Evolutionary conservation across 1,140 invertebrate genomes (phyloP).

Genomic region (Archivesica marissinica): DNA sequence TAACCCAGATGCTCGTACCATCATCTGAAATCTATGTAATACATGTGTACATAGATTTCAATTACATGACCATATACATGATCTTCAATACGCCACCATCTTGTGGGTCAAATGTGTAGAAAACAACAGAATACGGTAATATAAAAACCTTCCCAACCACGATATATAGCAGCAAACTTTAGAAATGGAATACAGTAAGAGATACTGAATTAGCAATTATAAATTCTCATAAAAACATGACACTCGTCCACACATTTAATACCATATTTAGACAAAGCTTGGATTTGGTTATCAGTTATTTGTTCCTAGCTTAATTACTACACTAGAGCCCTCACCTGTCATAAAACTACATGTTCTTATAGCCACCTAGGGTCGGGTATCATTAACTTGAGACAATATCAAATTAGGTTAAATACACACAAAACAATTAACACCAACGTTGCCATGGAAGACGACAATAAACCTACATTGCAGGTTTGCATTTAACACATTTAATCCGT

Average conservation of each 20-base stretch:
- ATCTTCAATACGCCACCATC: too few relatives aligned
- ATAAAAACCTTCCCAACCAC: too few relatives aligned
- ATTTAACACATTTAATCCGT: slow-evolving; percentile 53
- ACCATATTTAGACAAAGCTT: slow-evolving; percentile 30
- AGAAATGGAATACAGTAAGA: too few relatives aligned
- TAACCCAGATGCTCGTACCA: too few relatives aligned
- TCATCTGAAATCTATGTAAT: too few relatives aligned
- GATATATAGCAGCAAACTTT: too few relatives aligned
- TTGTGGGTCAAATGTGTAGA: too few relatives aligned
- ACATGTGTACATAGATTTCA: too few relatives aligned
- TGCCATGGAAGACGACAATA: slow-evolving; percentile 33
- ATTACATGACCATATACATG: too few relatives aligned
- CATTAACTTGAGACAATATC: slow-evolving; percentile 60
- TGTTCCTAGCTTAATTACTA: slow-evolving; percentile 52
- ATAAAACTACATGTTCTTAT: slow-evolving; percentile 58
- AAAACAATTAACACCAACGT: slow-evolving; percentile 51
- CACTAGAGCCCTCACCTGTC: slow-evolving; percentile 51
- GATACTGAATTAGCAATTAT: too few relatives aligned
- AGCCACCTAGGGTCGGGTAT: not conserved
- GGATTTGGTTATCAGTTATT: slow-evolving; percentile 46
- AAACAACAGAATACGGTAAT: too few relatives aligned
- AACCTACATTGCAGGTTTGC: slow-evolving; percentile 36
- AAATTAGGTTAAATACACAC: slow-evolving; percentile 64
- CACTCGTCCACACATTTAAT: not conserved
- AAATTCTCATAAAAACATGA: too few relatives aligned